phyloP scores from a whole-genome alignment of 1,140 invertebrate genomes.

The Arion vulgaris region DNA sequence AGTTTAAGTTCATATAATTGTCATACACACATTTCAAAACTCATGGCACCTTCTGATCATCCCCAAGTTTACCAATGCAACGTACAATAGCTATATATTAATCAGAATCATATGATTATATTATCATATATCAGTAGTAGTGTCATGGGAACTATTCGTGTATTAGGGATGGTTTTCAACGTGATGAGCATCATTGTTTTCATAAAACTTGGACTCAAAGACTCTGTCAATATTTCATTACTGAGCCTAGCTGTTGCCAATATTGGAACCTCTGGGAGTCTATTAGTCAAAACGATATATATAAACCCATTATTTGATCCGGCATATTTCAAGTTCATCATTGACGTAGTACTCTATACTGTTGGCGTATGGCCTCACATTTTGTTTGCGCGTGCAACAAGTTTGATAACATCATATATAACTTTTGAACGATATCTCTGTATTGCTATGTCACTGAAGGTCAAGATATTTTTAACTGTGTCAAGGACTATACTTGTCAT shows the following conservation, averaged over 20 bases:
- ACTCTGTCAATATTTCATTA: neutral
- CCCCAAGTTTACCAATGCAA: too few relatives aligned
- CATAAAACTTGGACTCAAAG: neutral
- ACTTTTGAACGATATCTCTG: slow-evolving; percentile 25
- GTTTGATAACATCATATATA: slow-evolving; percentile 14
- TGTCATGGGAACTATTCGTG: neutral
- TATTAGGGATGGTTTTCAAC: neutral
- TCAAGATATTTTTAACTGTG: neutral
- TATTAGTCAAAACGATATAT: neutral
- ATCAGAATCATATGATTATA: too few relatives aligned
- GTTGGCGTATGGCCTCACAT: slow-evolving; percentile 11
- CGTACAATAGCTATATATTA: too few relatives aligned
- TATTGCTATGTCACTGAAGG: slow-evolving; percentile 7
- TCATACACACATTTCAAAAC: too few relatives aligned
- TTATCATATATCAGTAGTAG: neutral
- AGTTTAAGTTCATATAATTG: too few relatives aligned
- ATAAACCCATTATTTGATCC: neutral
- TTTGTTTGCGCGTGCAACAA: neutral
- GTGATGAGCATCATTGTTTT: neutral
- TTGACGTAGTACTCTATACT: neutral
- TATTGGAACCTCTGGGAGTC: neutral
- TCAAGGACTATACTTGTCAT: neutral
- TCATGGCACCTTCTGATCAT: too few relatives aligned
- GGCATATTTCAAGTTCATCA: neutral
- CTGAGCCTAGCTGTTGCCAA: neutral